Evolutionary conservation across 1,140 invertebrate genomes (phyloP), one percentile per base, ranked within the genome.

Genomic region (Drosophila nigrodunni): DNA sequence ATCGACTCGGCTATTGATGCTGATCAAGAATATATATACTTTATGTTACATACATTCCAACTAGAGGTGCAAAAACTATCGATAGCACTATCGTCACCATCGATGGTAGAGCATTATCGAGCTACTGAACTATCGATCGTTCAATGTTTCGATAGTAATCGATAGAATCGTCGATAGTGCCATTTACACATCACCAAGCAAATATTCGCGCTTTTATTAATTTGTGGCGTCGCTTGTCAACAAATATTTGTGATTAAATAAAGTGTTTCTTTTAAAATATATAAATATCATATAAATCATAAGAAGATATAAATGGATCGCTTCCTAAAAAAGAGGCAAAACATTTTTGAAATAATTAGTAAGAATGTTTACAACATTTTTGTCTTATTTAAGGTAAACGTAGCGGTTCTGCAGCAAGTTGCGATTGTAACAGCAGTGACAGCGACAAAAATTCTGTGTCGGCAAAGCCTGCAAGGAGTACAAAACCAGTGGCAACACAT

Each of bases 401-500:
- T 21, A 15, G 46, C 46, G 21, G 37, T 9, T 39, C 37, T 39
- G 37, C 37, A 39, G 8, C 18, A 49, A 49, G 18, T 44, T 55
- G 49, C n/a, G 49, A 66, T 37, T 55, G 50, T 49, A 13, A 2
- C 62, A 55, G 41, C 49, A 66, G 49, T 9, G 52, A 66, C 50
- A 43, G 34, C 18, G 62, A 62, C 47, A 35, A 61, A 49, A 11
- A 39, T 50, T 61, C 34, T 4, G 44, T 34, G 30, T 11, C 25
- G 30, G n/a, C 47, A 15, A 9, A n/a, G 8, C 25, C 13, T 35
- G 13, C 25, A 71, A 71, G 37, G 34, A 70, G 39, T 61, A 55
- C 4, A 73, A 66, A 34, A 67, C 70, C 52, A 66, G 55, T 25
- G 70, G 70, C 44, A 73, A 73, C 37, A 66, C 62, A 25, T 73